phyloP scores from a whole-genome alignment of 2,888 invertebrate species.

The Polylopha cassiicola region DNA sequence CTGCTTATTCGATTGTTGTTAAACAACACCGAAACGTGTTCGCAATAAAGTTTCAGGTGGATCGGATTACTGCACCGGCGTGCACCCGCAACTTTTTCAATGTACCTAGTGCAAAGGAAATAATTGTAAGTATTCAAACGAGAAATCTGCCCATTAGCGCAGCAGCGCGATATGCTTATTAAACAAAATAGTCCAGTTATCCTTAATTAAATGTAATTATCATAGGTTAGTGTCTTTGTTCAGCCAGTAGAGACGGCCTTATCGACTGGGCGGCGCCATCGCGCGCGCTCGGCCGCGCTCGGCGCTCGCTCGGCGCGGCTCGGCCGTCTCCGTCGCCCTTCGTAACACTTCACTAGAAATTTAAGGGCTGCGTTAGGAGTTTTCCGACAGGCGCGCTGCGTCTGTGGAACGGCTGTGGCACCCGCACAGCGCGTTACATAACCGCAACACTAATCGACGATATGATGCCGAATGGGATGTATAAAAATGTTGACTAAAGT shows the following conservation, averaged over 20 bases:
- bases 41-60: constrained; percentile 10
- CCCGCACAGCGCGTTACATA: constrained; percentile 49
- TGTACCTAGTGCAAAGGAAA: constrained; percentile 22
- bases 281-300: constrained; percentile 54
- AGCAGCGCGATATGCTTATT: constrained; percentile 57
- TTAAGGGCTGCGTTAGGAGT: constrained; percentile 70
- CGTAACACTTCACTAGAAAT: constrained; percentile 57
- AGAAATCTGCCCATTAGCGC: constrained; percentile 39
- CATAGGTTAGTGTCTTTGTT: constrained; percentile 76
- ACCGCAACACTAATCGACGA: constrained; percentile 24
- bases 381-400: constrained; percentile 56
- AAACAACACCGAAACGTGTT: constrained; percentile 13
- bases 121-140: constrained; percentile 33
- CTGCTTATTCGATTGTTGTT: constrained; percentile 15
- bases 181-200: constrained; percentile 64
- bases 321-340: constrained; percentile 47
- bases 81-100: too few relatives aligned
- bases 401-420: constrained; percentile 44
- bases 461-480: too few relatives aligned
- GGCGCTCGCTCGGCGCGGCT: constrained; percentile 46
- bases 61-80: too few relatives aligned
- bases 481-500: too few relatives aligned
- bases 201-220: constrained; percentile 75
- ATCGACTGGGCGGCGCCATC: constrained; percentile 77
- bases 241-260: constrained; percentile 71